These are phyloP conservation scores for Eupsilia transversa DNA, from an alignment of 2,888 invertebrate genomes.

Conservation along the genomic window DNA sequence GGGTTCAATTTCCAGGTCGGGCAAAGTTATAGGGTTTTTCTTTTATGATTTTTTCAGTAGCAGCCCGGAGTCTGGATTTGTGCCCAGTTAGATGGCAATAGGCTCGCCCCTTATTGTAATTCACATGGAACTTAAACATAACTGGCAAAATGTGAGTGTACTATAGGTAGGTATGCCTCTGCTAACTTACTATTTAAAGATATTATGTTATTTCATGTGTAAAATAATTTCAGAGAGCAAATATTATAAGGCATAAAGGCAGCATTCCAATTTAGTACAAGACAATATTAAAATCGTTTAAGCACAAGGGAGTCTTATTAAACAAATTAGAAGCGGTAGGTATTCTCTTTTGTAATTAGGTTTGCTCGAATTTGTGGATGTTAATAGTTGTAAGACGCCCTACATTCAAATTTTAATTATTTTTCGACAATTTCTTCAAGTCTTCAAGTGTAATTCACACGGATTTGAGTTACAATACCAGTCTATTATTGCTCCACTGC, in stretches of 20 bases:
- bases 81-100: no score
- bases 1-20: no score
- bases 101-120: no score
- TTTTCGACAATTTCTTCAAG: background rate
- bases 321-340: constrained; percentile 44
- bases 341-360: constrained; percentile 47
- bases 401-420: constrained; percentile 31
- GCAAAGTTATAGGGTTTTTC: no score
- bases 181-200: no score
- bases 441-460: background rate
- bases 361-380: constrained; percentile 48
- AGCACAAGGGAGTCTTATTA: constrained; percentile 36
- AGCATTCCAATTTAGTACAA: constrained; percentile 35
- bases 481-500: background rate
- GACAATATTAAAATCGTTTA: constrained; percentile 54
- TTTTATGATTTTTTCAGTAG: no score
- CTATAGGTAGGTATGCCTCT: background rate
- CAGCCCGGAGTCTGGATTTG: no score
- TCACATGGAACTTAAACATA: no score
- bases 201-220: background rate
- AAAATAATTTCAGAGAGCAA: constrained; percentile 28
- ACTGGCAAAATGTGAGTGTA: background rate
- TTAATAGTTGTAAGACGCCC: constrained; percentile 24
- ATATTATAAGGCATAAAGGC: constrained; percentile 16
- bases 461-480: background rate